Base-by-base conservation (phyloP, 92 coral and sea anemone genomes). In the Muricea muricata region DNA sequence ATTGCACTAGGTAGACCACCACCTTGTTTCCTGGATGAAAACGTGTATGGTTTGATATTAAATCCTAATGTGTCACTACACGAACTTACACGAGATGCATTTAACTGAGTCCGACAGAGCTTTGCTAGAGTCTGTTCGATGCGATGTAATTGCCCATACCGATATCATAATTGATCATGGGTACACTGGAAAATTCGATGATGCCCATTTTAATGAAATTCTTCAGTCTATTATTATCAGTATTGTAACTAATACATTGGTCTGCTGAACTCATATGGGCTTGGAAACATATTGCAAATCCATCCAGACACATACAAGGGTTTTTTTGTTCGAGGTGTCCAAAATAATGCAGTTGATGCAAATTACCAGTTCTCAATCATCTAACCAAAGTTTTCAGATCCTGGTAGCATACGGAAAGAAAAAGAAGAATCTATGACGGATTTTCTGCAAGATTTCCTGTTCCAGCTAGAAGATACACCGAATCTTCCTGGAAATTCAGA, bases 101-200 rank as follows among this genome's bases (percentile, higher is more conserved):
- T 75, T 90, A 4, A 88, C 92, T 26, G n/a, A n/a, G n/a, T 60
- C 33, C 2, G 68, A 60, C 68, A 60, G 68, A 60, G 68, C 1
- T 60, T 2, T 60, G 28, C 26, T 60, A 23, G 68, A 60, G 23
- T 60, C 84, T n/a, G 73, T 87, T 17, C 65, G 20, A 45, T 45
- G 74, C 17, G 73, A 79, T 83, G 33, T 88, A 65, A 56, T 0
- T 3, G 37, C 67, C 25, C 78, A 88, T 28, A 33, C 48, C 21
- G 84, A 92, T 57, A 86, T 76, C 40, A 84, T 84, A 12, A 79
- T 90, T 73, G 91, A 92, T 17, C 61, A 89, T 84, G 93, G 93
- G 7, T 92, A 87, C 50, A 92, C 91, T 65, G 95, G 93, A 32
- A 33, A 23, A 15, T 80, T 89, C 15, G 70, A 89, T 9, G 69